Conservation (phyloP, 2,888 invertebrate species). For the Ecliptopera silaceata region DNA sequence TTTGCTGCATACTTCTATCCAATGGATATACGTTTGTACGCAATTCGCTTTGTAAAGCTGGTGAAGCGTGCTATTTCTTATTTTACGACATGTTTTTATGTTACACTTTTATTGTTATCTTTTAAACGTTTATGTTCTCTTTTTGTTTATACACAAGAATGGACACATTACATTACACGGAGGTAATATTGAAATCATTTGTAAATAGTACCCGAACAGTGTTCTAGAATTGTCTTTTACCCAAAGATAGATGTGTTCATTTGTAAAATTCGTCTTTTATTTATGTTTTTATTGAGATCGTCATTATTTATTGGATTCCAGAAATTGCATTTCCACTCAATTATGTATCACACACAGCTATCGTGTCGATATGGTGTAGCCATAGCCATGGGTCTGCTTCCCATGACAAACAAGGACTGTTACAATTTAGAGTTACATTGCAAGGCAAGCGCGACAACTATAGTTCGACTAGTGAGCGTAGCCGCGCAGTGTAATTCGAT, state of each 20-base stretch:
- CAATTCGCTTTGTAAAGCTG: background rate
- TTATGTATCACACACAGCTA: slow-evolving; percentile 43
- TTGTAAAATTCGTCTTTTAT: slow-evolving; percentile 58
- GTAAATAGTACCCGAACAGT: slow-evolving; percentile 57
- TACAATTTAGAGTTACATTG: too few species aligned
- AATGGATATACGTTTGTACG: background rate
- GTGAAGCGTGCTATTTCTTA: slow-evolving; percentile 6
- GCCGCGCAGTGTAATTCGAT: too few species aligned
- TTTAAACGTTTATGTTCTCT: slow-evolving; percentile 18
- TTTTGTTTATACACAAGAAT: slow-evolving; percentile 31
- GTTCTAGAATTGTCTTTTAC: slow-evolving; percentile 61
- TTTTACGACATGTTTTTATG: slow-evolving; percentile 19
- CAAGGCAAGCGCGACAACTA: too few species aligned
- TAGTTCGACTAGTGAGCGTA: too few species aligned
- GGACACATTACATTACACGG: slow-evolving; percentile 46
- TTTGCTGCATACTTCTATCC: slow-evolving; percentile 6
- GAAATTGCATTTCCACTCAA: slow-evolving; percentile 73
- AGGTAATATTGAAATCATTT: slow-evolving; percentile 42
- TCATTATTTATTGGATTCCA: slow-evolving; percentile 76
- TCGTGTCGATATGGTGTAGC: slow-evolving; percentile 48
- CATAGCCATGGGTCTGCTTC: slow-evolving; percentile 21
- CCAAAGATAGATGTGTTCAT: slow-evolving; percentile 82
- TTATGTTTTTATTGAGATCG: slow-evolving; percentile 66
- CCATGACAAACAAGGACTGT: too few species aligned
- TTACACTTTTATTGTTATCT: slow-evolving; percentile 12